These are phyloP conservation scores for Drosophila kanapiae DNA, from an alignment of 1,140 invertebrate genomes.

Conservation along the genomic window DNA sequence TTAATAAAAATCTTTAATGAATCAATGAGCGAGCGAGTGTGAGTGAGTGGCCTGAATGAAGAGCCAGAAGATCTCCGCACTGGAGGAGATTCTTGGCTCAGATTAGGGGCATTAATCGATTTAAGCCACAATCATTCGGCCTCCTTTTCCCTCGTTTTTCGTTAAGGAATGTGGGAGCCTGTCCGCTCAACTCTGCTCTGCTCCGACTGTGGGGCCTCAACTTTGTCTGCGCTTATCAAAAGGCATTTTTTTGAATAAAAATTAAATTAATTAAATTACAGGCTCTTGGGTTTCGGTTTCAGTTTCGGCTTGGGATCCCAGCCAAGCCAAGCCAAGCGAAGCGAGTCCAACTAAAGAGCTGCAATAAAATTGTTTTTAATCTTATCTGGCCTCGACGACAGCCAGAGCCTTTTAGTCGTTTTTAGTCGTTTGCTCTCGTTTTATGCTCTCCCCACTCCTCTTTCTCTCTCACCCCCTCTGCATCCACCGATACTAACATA, in stretches of 20 bases:
- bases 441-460: conserved; percentile 31
- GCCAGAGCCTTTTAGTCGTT: conserved; percentile 72
- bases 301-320: conserved; percentile 34
- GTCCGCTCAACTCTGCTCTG: not conserved
- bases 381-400: conserved; percentile 72
- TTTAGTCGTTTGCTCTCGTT: conserved; percentile 66
- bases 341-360: conserved; percentile 80
- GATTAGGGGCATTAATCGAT: conserved; percentile 84
- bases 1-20: conserved; percentile 85
- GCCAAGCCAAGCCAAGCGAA: conserved; percentile 17
- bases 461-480: not conserved
- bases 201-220: conserved; percentile 30
- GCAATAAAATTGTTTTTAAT: conserved; percentile 84
- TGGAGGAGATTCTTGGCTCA: conserved; percentile 64
- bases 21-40: conserved; percentile 69
- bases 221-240: conserved; percentile 76
- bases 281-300: conserved; percentile 46
- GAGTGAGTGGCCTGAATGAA: conserved; percentile 52
- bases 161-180: conserved; percentile 77
- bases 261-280: conserved; percentile 85
- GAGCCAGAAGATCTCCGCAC: conserved; percentile 24
- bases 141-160: conserved; percentile 27
- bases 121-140: conserved; percentile 79
- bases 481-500: conserved; percentile 44
- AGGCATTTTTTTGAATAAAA: conserved; percentile 84